phyloP scores from a whole-genome alignment of 2,113 vertebrate species.

The Xiphias gladius region DNA sequence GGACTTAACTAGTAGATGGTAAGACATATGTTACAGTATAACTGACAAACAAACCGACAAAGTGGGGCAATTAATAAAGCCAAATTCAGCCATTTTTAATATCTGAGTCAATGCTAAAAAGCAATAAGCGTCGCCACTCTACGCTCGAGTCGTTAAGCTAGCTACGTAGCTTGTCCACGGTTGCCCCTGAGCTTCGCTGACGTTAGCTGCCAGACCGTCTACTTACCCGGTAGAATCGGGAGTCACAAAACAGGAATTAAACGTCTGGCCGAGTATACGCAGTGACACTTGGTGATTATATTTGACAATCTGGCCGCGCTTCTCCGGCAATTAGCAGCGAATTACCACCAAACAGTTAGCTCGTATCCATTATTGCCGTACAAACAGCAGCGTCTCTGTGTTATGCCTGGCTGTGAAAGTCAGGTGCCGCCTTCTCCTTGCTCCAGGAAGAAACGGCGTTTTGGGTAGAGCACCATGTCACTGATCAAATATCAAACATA shows the following conservation, averaged over 20 bases:
- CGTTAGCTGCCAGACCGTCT: background rate
- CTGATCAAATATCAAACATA: background rate
- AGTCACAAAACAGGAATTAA: background rate
- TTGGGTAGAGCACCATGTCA: rapidly evolving
- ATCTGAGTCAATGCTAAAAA: background rate
- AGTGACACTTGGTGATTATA: background rate
- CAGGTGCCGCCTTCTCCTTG: conserved; percentile 1
- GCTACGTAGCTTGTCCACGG: conserved; percentile 30
- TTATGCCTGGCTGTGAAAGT: background rate
- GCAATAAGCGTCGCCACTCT: background rate
- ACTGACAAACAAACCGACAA: background rate
- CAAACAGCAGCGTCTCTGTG: background rate
- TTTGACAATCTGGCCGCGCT: background rate
- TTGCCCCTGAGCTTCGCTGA: conserved; percentile 12
- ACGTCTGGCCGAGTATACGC: background rate
- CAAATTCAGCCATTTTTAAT: background rate
- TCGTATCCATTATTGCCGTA: conserved; percentile 23
- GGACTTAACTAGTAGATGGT: background rate
- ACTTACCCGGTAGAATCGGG: conserved; percentile 44
- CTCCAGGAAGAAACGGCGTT: background rate
- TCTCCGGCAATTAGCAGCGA: background rate
- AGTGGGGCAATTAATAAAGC: background rate
- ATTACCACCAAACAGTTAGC: background rate
- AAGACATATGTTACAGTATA: too few relatives aligned
- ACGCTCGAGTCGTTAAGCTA: background rate